Percentiles rank a stretch among this genome's conserved stretches.
These are phyloP conservation scores for Patagioenas fasciata DNA, from an alignment of 2,113 vertebrate species.

Conservation along the genomic window DNA sequence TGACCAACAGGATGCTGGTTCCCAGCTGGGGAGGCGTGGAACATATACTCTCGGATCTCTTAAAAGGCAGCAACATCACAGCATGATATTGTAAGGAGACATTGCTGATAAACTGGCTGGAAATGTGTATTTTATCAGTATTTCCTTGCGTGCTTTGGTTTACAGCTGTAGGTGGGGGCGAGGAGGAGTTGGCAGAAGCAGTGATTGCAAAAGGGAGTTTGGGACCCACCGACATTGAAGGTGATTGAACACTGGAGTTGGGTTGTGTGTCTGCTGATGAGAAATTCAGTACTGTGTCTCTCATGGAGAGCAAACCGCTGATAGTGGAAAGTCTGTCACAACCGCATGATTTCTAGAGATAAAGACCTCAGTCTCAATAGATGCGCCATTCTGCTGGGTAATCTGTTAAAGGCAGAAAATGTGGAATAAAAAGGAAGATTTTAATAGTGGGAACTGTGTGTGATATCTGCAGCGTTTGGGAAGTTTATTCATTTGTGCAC, in stretches of 20 bases:
- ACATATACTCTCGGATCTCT: not conserved
- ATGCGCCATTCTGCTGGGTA: not conserved
- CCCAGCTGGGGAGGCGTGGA: not conserved
- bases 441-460: not conserved
- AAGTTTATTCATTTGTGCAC: not conserved
- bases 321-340: not conserved
- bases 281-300: not conserved
- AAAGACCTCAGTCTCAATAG: not conserved
- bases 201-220: not conserved
- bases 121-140: not conserved
- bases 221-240: not conserved
- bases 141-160: not conserved
- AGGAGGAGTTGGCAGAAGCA: not conserved
- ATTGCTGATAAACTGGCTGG: not conserved
- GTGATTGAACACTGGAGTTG: not conserved
- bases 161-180: not conserved
- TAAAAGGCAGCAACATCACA: not conserved
- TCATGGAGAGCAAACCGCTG: not conserved
- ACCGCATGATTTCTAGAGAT: not conserved
- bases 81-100: not conserved
- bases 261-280: not conserved
- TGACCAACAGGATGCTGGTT: not conserved
- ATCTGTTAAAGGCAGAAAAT: not conserved
- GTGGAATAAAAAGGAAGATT: not conserved
- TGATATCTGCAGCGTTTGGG: not conserved